Evolutionary conservation across 1,140 invertebrate genomes (phyloP).

Genomic region (Drosophila watanabei): DNA sequence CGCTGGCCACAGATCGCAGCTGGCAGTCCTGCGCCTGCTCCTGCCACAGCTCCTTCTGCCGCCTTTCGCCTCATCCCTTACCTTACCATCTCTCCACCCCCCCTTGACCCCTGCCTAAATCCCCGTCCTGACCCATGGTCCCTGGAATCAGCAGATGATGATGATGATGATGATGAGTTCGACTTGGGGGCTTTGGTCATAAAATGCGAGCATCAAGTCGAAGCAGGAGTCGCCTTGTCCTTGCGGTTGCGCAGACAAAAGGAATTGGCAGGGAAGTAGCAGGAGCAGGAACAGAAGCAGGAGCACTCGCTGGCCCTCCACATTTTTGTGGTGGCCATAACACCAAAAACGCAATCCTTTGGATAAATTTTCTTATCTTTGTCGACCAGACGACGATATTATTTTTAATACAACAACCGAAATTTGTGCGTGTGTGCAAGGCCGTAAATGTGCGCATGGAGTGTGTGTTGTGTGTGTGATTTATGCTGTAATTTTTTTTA

Average conservation of each 20-base stretch:
- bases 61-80: not conserved
- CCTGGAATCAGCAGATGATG: slow-evolving; percentile 44
- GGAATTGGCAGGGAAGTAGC: not conserved
- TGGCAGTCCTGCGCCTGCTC: slow-evolving; percentile 49
- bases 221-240: slow-evolving; percentile 50
- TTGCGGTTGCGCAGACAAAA: slow-evolving; percentile 74
- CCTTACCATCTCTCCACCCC: not conserved
- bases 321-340: slow-evolving; percentile 70
- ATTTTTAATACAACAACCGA: slow-evolving; percentile 81
- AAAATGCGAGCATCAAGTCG: slow-evolving; percentile 55
- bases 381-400: slow-evolving; percentile 85
- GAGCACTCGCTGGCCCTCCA: slow-evolving; percentile 17
- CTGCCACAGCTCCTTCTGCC: not conserved
- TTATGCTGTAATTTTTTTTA: slow-evolving; percentile 82
- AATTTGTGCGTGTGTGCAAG: slow-evolving; percentile 34
- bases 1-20: slow-evolving; percentile 66
- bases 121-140: slow-evolving; percentile 36
- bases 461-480: slow-evolving; percentile 62
- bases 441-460: slow-evolving; percentile 47
- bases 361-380: slow-evolving; percentile 85
- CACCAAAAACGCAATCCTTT: slow-evolving; percentile 81
- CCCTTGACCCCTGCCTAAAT: slow-evolving; percentile 26
- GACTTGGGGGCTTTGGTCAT: slow-evolving; percentile 75
- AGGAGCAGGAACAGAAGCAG: not conserved
- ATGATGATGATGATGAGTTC: slow-evolving; percentile 68